Base-by-base conservation (phyloP, 2,888 invertebrate genomes). In the Mystacides longicornis region DNA sequence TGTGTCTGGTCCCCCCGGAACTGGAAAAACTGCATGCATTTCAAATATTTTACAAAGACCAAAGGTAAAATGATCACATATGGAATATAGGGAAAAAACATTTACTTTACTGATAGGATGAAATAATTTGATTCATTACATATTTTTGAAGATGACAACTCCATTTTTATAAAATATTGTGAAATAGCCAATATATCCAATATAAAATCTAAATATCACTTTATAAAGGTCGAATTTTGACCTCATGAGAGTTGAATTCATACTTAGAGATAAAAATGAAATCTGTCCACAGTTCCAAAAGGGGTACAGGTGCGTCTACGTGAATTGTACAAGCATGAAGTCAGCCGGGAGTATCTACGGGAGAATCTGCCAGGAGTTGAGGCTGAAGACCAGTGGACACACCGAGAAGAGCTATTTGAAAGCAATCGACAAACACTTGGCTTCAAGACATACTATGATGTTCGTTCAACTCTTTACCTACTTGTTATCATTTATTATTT, bases 1-100 rank as follows among this genome's bases (percentile, higher is more conserved):
- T 69, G 83, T 99, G 43, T 96, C 95, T 37, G 98, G 98, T 1
- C 93, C 94, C 21, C 98, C 98, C 0, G 99, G 98, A 3, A 98
- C 98, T 1, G 98, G 95, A 1, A 97, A 97, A 75, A 96, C 96
- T 1, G 95, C 94, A 0, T 87, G 89, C 58, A 74, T 97, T 18
- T 85, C 85, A 0, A 80, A 87, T 61, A 81, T 93, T 55, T 71
- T 94, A 54, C 75, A 83, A 33, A 74, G 82, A 47, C 71, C 84
- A 14, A 78, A 86, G 71, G 85, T 87, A 57, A 23, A 31, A 33
- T 58, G 49, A 9, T 14, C 31, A 31, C 14, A 31, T 9, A n/a
- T n/a, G n/a, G n/a, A n/a, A n/a, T n/a, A n/a, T n/a, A n/a, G n/a
- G n/a, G n/a, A n/a, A n/a, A n/a, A n/a, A n/a, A n/a, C n/a, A n/a